These are phyloP conservation scores for Rhyzopertha dominica DNA, from an alignment of 1,140 invertebrate genomes.

Conservation along the genomic window DNA sequence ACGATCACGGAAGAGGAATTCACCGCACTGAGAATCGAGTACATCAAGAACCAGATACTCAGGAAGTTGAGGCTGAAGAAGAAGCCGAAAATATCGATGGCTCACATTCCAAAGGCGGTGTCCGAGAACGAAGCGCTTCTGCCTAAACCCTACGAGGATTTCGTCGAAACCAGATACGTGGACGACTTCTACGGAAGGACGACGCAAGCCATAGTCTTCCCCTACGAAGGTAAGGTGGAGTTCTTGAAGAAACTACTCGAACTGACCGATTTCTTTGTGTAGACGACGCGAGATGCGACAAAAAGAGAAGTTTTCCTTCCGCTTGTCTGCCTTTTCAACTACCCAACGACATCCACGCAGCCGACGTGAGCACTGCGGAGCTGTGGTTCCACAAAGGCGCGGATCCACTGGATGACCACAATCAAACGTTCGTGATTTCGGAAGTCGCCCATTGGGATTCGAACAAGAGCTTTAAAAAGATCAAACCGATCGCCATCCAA, in stretches of 20 bases:
- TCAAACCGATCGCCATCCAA: slow-evolving; percentile 66
- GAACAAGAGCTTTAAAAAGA: slow-evolving; percentile 64
- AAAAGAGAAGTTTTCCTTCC: slow-evolving; percentile 53
- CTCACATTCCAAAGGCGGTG: slow-evolving; percentile 62
- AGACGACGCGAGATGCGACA: slow-evolving; percentile 40
- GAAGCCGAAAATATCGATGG: slow-evolving; percentile 58
- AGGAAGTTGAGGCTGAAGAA: slow-evolving; percentile 69
- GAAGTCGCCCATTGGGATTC: slow-evolving; percentile 73
- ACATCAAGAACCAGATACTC: slow-evolving; percentile 76
- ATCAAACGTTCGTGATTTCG: slow-evolving; percentile 72
- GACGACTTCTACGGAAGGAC: slow-evolving; percentile 76
- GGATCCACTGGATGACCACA: slow-evolving; percentile 51
- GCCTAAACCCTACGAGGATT: slow-evolving; percentile 46
- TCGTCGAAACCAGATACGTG: slow-evolving; percentile 48
- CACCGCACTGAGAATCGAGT: slow-evolving; percentile 62
- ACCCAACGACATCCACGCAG: slow-evolving; percentile 61
- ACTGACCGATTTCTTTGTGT: slow-evolving; percentile 21
- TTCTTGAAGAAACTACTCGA: slow-evolving; percentile 8
- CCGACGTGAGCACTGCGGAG: slow-evolving; percentile 67
- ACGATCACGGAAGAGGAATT: slow-evolving; percentile 48
- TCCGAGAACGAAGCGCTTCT: slow-evolving; percentile 53
- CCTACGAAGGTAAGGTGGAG: slow-evolving; percentile 60
- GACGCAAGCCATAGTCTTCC: slow-evolving; percentile 72
- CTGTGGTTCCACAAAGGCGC: slow-evolving; percentile 73
- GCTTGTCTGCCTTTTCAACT: slow-evolving; percentile 66